phyloP scores from a whole-genome alignment of 2,113 vertebrate species.

The Lota lota region DNA sequence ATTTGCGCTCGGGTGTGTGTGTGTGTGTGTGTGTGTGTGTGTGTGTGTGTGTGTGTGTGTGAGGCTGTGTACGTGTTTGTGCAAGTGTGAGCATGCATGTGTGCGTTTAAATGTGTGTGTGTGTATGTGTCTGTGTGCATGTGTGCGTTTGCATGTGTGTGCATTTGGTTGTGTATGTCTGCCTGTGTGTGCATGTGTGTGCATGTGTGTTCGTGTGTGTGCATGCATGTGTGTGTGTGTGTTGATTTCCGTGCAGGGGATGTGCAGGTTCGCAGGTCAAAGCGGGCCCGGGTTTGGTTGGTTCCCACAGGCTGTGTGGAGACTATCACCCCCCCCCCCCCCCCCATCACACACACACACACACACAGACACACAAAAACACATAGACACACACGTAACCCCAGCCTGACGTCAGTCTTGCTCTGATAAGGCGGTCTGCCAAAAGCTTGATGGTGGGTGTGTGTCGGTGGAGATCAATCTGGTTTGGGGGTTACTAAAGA shows the following conservation, averaged over 20 bases:
- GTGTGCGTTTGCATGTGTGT: constrained; percentile 1
- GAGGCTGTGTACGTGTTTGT: not conserved
- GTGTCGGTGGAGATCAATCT: constrained; percentile 41
- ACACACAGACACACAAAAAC: constrained; percentile 50
- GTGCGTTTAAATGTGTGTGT: not conserved
- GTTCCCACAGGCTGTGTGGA: constrained; percentile 71
- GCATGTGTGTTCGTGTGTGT: not conserved
- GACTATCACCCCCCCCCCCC: constrained; percentile 58
- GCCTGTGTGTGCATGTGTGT: not conserved
- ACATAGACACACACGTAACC: constrained; percentile 37
- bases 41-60: no score
- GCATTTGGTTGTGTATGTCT: not conserved
- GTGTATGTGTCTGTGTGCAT: not conserved
- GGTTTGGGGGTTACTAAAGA: constrained; percentile 21
- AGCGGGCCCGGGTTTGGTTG: constrained; percentile 49
- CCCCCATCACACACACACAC: constrained; percentile 21
- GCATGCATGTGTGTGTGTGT: constrained; percentile 15
- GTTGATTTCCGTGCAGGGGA: constrained; percentile 37
- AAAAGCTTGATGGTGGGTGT: constrained; percentile 24
- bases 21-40: no score
- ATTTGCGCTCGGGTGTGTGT: no score
- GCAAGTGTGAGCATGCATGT: not conserved
- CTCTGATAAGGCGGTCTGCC: constrained; percentile 64
- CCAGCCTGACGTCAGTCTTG: constrained; percentile 68
- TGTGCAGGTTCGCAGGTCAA: constrained; percentile 56